A percentile compares a stretch with the other conserved stretches of the same genome.
phyloP scores from a whole-genome alignment of 2,113 vertebrate genomes.

The Oryzias curvinotus region DNA sequence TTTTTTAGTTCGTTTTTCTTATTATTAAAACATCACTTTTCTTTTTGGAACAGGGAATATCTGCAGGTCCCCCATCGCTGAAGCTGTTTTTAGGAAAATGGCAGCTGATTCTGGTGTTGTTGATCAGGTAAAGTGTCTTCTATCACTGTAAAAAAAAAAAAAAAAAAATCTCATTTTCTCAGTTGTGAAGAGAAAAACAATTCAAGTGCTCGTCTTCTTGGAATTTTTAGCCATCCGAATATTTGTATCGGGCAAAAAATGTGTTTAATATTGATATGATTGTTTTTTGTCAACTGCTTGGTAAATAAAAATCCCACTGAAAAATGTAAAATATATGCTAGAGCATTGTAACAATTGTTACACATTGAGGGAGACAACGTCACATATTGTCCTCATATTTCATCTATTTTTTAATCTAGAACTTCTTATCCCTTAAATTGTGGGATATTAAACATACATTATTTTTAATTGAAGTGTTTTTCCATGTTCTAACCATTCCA shows the following conservation, averaged over 20 bases:
- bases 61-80: constrained; percentile 95
- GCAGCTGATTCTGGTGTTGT: constrained; percentile 82
- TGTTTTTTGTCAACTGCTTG: too few relatives aligned
- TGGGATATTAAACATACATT: not conserved
- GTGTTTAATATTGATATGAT: too few relatives aligned
- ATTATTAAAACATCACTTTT: not conserved
- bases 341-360: too few relatives aligned
- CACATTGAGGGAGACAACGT: too few relatives aligned
- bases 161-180: not conserved
- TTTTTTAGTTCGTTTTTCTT: not conserved
- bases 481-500: not conserved
- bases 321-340: too few relatives aligned
- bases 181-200: not conserved
- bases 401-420: too few relatives aligned
- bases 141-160: not conserved
- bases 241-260: too few relatives aligned
- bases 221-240: too few relatives aligned
- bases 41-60: constrained; percentile 86
- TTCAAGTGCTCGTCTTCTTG: too few relatives aligned
- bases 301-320: too few relatives aligned
- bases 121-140: constrained; percentile 78
- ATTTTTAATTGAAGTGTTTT: not conserved
- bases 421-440: too few relatives aligned
- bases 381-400: too few relatives aligned
- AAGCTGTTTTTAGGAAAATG: constrained; percentile 94